Evolutionary conservation across 2,797 vertebrate genomes (phyloP), one percentile per base, ranked within the genome.

Genomic region (Mallotus villosus): DNA sequence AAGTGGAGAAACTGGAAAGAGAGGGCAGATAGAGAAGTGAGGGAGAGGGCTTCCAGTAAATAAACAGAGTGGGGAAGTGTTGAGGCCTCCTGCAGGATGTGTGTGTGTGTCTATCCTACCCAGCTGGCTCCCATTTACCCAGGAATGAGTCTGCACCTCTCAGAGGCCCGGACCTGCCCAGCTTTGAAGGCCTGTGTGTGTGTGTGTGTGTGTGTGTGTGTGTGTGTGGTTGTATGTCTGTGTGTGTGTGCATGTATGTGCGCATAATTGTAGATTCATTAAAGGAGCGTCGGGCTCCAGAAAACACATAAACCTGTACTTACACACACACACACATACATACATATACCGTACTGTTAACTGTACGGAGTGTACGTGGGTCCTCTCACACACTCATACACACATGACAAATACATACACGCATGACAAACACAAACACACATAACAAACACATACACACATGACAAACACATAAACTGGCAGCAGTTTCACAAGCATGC

Each of bases 81-180:
- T 87, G 88, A 89, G 89, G 86, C 89, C 83, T 85, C 55, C 73
- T 80, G 84, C 87, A 90, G 87, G 90, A 90, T 87, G 87, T 84
- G 89, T 24, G 2, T 82, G 66, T 58, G 67, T 37, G 25, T 37
- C 53, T 16, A 87, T 92, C 88, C 90, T 90, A 85, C 82, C 88
- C 90, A 92, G 90, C 88, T 92, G 90, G 88, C 89, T 91, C 88
- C 87, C 87, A 91, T 92, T 92, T 92, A 83, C 85, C 86, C 86
- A 86, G 87, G 90, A 91, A 91, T 92, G 90, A 91, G 85, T 91
- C 84, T 88, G 86, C 85, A 91, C 90, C 87, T 91, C 90, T 90
- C 78, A 75, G 88, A 91, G 88, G 89, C 85, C 88, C 86, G 81
- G 71, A 82, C 82, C 77, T 85, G 84, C 77, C 61, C 78, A 32